A percentile compares a stretch with the other conserved stretches of the same genome.
phyloP scores from a whole-genome alignment of 2,888 invertebrate genomes.

The Oligia strigilis region DNA sequence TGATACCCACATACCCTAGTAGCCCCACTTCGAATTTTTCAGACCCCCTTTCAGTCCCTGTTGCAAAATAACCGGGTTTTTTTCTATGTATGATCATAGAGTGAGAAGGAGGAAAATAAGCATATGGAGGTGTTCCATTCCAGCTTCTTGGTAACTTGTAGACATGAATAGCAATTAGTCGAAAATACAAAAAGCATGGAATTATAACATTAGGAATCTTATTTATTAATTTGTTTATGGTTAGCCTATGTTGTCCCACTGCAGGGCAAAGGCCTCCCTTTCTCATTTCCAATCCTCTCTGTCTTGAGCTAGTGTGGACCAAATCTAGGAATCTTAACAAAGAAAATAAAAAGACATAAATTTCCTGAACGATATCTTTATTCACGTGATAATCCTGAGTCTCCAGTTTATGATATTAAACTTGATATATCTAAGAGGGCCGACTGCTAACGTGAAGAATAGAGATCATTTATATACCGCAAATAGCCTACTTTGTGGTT shows the following conservation, averaged over 20 bases:
- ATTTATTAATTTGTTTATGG: background rate
- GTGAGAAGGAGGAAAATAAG: background rate
- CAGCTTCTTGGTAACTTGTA: background rate
- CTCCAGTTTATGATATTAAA: constrained; percentile 56
- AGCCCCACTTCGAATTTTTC: no score
- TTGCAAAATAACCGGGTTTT: background rate
- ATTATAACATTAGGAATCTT: background rate
- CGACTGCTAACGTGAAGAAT: constrained; percentile 57
- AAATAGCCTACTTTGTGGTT: constrained; percentile 50
- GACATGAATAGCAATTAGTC: background rate
- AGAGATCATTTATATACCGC: constrained; percentile 56
- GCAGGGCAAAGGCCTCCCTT: background rate
- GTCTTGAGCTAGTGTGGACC: background rate
- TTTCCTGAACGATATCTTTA: constrained; percentile 8
- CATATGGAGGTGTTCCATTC: background rate
- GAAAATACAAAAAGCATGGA: background rate
- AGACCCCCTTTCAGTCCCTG: no score
- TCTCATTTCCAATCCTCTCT: background rate
- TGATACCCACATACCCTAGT: no score
- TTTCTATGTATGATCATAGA: background rate
- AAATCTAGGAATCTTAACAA: background rate
- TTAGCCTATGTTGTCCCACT: background rate
- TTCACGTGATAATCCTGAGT: constrained; percentile 34
- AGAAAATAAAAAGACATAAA: constrained; percentile 22
- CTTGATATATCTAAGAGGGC: constrained; percentile 55